Evolutionary conservation across 2,888 invertebrate species (phyloP).

Genomic region (Thumatha senex): DNA sequence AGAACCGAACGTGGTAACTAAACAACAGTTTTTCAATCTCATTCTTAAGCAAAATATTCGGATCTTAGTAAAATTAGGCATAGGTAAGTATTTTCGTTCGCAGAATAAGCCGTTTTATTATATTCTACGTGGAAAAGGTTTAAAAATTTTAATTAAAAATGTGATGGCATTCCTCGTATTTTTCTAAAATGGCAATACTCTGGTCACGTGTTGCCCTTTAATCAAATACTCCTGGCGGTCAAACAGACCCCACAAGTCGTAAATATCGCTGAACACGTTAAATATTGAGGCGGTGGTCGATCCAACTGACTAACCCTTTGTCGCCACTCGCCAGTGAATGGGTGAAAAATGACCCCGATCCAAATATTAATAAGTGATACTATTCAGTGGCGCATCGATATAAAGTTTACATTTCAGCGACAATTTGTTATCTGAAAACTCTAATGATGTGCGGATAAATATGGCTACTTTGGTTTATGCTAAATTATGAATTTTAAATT

Average conservation of each 20-base stretch:
- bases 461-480: constrained; percentile 4
- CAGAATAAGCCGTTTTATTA: no score
- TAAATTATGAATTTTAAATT: constrained; percentile 4
- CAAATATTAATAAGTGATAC: constrained; percentile 39
- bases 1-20: no score
- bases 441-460: constrained; percentile 28
- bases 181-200: no score
- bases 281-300: constrained; percentile 43
- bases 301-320: constrained; percentile 43
- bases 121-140: no score
- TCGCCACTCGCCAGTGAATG: constrained; percentile 40
- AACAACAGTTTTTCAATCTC: no score
- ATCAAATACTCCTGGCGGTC: constrained; percentile 15
- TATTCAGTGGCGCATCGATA: constrained; percentile 28
- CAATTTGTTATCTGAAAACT: constrained; percentile 39
- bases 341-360: constrained; percentile 51
- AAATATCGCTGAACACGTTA: constrained; percentile 51
- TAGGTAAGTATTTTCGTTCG: no score
- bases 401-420: constrained; percentile 39
- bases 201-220: neutral
- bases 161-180: no score
- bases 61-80: no score
- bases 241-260: constrained; percentile 19
- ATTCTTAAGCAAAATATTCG: no score
- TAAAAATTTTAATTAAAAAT: neutral